These are phyloP conservation scores for Alauda arvensis DNA, from an alignment of 2,797 vertebrate genomes.

Conservation along the genomic window DNA sequence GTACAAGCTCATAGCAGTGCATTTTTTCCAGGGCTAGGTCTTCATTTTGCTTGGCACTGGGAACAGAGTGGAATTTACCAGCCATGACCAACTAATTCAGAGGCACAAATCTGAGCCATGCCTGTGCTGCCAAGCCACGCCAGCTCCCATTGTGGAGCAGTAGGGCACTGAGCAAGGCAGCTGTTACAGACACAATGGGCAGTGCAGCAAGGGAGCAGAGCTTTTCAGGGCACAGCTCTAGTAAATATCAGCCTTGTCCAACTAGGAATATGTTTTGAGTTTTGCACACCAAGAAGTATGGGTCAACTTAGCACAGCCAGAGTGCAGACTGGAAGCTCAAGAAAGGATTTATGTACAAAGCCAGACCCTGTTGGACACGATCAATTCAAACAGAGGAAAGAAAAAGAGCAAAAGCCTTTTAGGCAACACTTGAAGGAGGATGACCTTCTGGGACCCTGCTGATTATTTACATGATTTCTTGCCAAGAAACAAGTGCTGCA, in stretches of 20 bases:
- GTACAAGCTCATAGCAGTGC: not conserved
- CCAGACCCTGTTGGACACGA: not conserved
- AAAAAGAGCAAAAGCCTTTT: constrained; percentile 38
- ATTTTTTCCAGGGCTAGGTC: not conserved
- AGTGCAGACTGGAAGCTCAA: not conserved
- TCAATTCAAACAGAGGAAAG: constrained; percentile 34
- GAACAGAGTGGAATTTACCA: not conserved
- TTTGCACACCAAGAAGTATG: not conserved
- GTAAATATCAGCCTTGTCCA: not conserved
- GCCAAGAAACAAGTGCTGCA: constrained; percentile 31
- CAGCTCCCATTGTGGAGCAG: not conserved
- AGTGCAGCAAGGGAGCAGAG: not conserved
- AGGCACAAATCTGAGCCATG: not conserved
- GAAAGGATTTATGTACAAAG: constrained; percentile 33
- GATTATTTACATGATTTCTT: constrained; percentile 47
- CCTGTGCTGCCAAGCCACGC: not conserved
- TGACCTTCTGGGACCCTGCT: constrained; percentile 39
- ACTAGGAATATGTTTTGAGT: not conserved
- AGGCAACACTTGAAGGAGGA: constrained; percentile 21
- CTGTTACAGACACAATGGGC: not conserved
- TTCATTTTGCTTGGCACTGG: not conserved
- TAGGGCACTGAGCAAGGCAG: not conserved
- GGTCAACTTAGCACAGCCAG: not conserved
- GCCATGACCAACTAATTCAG: not conserved
- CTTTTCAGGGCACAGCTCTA: not conserved